Base-by-base conservation (phyloP, 2,888 invertebrate genomes). In the Cremastinae sp. region DNA sequence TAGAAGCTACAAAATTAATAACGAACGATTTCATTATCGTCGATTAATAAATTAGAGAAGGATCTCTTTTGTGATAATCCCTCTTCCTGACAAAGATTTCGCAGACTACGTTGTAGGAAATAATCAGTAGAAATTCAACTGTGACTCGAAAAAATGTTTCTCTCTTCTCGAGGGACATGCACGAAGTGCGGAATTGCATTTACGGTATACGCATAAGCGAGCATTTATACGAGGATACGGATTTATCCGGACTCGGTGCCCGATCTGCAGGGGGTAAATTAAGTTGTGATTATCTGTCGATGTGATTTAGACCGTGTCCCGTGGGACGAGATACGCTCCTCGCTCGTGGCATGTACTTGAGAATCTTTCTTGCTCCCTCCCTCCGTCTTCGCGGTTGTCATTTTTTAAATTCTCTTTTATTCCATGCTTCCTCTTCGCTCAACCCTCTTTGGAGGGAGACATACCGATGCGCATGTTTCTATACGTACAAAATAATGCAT, bases 271-370 rank as follows among this genome's bases (percentile, higher is more conserved):
- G 89, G 86, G 88, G 89, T 83, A 88, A 89, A 89, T 89, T 89
- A 89, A 88, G 88, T 88, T 89, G 88, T 87, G 88, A 88, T 89
- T 88, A 89, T 89, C 88, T 87, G 89, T 88, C 88, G 88, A 88
- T 89, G 88, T 85, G 88, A 89, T 88, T 89, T 88, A 88, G 83
- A 69, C 82, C 85, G 85, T 82, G 75, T 70, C 77, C 62, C 70
- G 65, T 12, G 49, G 59, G 70, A 74, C 74, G 73, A 70, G 75
- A 75, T 74, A 41, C 73, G 58, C 39, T 28, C 61, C 37, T 61
- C 28, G 14, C 73, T 20, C 62, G 43, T 22, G 59, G 73, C 59
- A 12, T 66, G 37, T 59, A 28, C 28, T 5, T 5, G 49, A 28
- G 49, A 16, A 45, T 64, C 58, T 59, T 51, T 73, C 59, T 45